Evolutionary conservation across 2,797 vertebrate species (phyloP), one percentile per base, ranked within the genome.

Genomic region (Vireo griseus): DNA sequence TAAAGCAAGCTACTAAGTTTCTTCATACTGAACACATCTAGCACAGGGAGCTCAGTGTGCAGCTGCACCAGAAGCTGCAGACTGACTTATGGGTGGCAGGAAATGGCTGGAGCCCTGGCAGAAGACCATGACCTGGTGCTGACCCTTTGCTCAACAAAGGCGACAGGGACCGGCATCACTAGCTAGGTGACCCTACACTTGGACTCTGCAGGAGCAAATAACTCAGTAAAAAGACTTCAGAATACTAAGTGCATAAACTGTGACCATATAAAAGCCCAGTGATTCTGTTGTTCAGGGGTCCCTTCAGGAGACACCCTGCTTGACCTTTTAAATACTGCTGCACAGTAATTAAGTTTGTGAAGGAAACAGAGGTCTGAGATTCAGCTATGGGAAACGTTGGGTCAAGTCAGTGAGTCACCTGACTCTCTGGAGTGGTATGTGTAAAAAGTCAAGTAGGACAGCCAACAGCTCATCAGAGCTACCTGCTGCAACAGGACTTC

Each of bases 331-430:
- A 9, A 13, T 2, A 0, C 4, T 50, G 13, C 42, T 31, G n/a
- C 13, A 69, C 31, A 76, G 18, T 19, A 62, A 14, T 5, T 8
- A 33, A 44, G 25, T 22, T 9, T 69, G 37, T 15, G 6, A 69
- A 57, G 16, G 14, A 50, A 69, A 17, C 16, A 33, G 5, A 67
- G 6, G 21, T 50, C 24, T 44, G 24, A 44, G 19, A 57, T 37
- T 25, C 28, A 33, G 8, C 16, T 33, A 5, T 1, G 5, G 37
- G 37, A 69, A 88, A 44, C 2, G 6, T 25, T 13, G 16, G 11
- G 7, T 37, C 1, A 0, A 37, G 5, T 8, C 9, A 37, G 13
- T 3, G 9, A 62, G 55, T 22, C 10, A 5, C 13, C 22, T 37
- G 17, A 52, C 9, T 26, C 16, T 45, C 9, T 2, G 11, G 19